Evolutionary conservation across 2,888 invertebrate genomes (phyloP), one percentile per base, ranked within the genome.

Genomic region (Tromatobia lineatoria): DNA sequence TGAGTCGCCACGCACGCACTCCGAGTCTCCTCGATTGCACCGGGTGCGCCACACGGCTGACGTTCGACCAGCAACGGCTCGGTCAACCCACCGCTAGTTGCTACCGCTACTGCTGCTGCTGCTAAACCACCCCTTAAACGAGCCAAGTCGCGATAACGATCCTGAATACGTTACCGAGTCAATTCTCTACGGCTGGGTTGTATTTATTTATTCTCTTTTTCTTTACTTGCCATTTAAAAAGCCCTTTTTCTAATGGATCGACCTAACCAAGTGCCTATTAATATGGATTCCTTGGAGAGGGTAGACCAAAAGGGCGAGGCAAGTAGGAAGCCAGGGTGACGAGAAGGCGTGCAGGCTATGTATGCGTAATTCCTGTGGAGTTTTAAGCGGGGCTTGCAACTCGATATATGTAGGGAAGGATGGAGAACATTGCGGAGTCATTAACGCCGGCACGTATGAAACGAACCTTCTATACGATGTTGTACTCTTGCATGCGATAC

Each of bases 81-180:
- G 38, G 38, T 38, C 38, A 38, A 20, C n/a, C 10, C 71, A 42
- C 25, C 18, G 34, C 20, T 50, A 11, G 47, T 34, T 29, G 47
- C 54, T 42, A 29, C 47, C 29, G 47, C 54, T 42, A 29, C 20
- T 29, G 47, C 54, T 23, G 34, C 1, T 38, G 47, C 47, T 47
- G 34, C 71, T 42, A 81, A 81, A 69, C 61, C 50, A 81, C 80
- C 80, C 80, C 59, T 52, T 52, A 47, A 54, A 75, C 57, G 50
- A 75, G 50, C 74, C 42, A 50, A 38, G 59, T 20, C 11, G 18
- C 69, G 80, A 81, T 81, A 75, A 34, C 75, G 80, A 81, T 81
- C 80, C 61, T 81, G 80, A 75, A 75, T 61, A 81, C 70, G 42
- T 67, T 59, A 29, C 69, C 45, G 42, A 69, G 45, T 70, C 69